Conservation (phyloP, 2,797 vertebrate genomes). For the Echiichthys vipera region DNA sequence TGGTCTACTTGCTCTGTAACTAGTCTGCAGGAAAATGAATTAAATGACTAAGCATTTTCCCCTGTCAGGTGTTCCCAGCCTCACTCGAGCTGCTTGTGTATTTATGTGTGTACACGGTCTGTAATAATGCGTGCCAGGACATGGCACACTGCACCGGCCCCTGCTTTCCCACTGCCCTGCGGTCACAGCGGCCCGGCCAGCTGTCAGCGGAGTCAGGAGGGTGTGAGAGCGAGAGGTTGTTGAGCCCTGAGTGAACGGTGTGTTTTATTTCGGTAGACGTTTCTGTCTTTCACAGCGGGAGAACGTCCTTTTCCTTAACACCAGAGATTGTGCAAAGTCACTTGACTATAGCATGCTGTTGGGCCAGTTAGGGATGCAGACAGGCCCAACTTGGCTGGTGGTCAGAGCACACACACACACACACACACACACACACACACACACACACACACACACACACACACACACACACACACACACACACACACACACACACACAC, state of each 20-base stretch:
- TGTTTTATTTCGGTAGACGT: conserved; percentile 68
- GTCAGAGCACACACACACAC: conserved; percentile 15
- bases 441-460: background rate
- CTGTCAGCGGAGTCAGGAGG: conserved; percentile 28
- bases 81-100: conserved; percentile 2
- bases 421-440: background rate
- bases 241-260: conserved; percentile 58
- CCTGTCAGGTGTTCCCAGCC: conserved; percentile 15
- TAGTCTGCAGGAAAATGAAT: conserved; percentile 6
- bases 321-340: conserved; percentile 51
- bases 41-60: conserved; percentile 13
- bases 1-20: conserved; percentile 20
- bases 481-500: background rate
- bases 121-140: conserved; percentile 16
- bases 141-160: conserved; percentile 9
- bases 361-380: conserved; percentile 36
- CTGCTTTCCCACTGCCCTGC: conserved; percentile 8
- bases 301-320: conserved; percentile 41
- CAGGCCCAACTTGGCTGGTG: conserved; percentile 38
- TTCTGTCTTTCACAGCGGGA: conserved; percentile 59
- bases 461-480: no score
- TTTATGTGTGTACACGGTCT: conserved; percentile 9
- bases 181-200: conserved; percentile 22
- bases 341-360: conserved; percentile 51
- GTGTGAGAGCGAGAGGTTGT: conserved; percentile 33